Base-by-base conservation (phyloP, 2,888 invertebrate genomes). In the Pammene aurita region DNA sequence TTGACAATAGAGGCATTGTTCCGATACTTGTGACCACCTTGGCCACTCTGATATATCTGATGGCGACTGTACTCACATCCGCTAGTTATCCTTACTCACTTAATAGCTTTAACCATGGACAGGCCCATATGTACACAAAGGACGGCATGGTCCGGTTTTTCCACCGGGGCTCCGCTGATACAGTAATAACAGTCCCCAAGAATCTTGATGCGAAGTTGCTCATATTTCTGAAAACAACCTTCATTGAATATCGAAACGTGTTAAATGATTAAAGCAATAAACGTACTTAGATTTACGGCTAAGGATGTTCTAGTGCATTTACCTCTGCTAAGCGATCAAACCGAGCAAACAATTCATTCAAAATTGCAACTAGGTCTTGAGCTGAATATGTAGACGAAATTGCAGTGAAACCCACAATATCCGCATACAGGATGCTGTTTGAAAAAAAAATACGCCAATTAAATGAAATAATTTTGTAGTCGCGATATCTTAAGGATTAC, bases 141-240 rank as follows among this genome's bases (percentile, higher is more conserved):
- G 34, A 97, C 96, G 58, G 98, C 98, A 89, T 98, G 98, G 85
- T 98, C 98, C 0, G 96, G 95, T 65, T 97, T 93, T 85, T 98
- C 97, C 70, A 96, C 95, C 0, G 98, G 98, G 54, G 98, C 98
- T 16, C 98, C 98, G 86, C 98, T 97, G 83, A 98, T 97, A 90
- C 98, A 98, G 93, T 99, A 99, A 92, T 99, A 98, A 87, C 98
- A 98, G 86, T 98, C 98, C 0, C 98, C 98, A 64, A 98, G 94
- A 84, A 98, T 98, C 94, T 98, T 98, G 79, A 98, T 98, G 73
- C 98, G 94, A 74, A 98, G 92, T 86, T 98, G 98, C 83, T 98
- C 96, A 90, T 98, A 98, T 94, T 96, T 97, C 97, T 97, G 90
- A 10, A 89, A 87, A 76, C 76, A 76, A 71, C 71, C 38, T 60